Percentiles rank a stretch among this genome's conserved stretches.
Evolutionary conservation across 2,888 invertebrate genomes (phyloP).

Genomic region (Nomada ruficornis): DNA sequence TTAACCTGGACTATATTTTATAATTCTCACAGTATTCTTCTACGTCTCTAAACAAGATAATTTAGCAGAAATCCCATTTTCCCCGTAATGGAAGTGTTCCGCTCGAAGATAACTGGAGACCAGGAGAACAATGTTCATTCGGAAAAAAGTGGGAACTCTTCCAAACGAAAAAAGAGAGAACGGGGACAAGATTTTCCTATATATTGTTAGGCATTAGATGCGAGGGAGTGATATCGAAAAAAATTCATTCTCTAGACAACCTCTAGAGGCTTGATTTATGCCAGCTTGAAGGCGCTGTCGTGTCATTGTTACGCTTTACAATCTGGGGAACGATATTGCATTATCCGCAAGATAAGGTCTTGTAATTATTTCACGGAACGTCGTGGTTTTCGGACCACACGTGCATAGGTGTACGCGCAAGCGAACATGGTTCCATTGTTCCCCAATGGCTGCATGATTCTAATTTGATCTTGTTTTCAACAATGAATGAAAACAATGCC

Average conservation of each 20-base stretch:
- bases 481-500: constrained; percentile 54
- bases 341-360: constrained; percentile 33
- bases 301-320: constrained; percentile 21
- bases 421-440: constrained; percentile 40
- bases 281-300: not conserved
- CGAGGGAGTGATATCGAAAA: constrained; percentile 14
- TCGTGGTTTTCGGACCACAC: constrained; percentile 39
- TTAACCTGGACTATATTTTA: not conserved
- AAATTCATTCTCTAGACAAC: constrained; percentile 1
- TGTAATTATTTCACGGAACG: constrained; percentile 49
- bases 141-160: constrained; percentile 25
- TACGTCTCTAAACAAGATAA: not conserved
- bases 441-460: constrained; percentile 36
- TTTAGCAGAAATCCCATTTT: not conserved
- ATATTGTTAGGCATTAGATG: constrained; percentile 21
- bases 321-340: constrained; percentile 13
- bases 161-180: not conserved
- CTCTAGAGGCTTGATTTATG: constrained; percentile 4
- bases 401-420: constrained; percentile 1
- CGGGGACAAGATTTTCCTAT: constrained; percentile 15
- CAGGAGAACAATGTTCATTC: not conserved
- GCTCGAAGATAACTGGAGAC: not conserved
- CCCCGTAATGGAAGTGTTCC: constrained; percentile 1
- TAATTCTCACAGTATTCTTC: not conserved
- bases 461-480: constrained; percentile 65